Evolutionary conservation across 2,888 invertebrate species (phyloP), one percentile per base, ranked within the genome.

Genomic region (Sphinx pinastri): DNA sequence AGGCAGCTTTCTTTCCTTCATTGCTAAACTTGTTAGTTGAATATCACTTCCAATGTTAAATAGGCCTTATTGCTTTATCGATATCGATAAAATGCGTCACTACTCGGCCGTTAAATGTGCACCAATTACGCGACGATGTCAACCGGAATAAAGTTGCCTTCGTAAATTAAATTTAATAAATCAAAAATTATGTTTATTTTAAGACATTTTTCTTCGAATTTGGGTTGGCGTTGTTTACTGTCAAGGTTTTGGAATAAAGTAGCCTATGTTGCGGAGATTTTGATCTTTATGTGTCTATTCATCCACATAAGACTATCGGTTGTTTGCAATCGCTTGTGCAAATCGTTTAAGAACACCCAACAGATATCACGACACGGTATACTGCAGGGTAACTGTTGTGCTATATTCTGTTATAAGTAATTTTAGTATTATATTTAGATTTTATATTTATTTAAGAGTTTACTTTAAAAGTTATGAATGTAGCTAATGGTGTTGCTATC

Each of bases 1-100:
- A 83, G 87, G 89, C 90, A 87, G 91, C 92, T 93, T 93, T 93
- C 92, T 93, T 93, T 93, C 91, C 92, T 89, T 81, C 87, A 88
- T 89, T 88, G 91, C 90, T 92, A 87, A 89, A 92, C 91, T 91
- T 89, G 92, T 92, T 91, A 89, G 88, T 89, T 86, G 88, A 88
- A 91, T 91, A 91, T 89, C 89, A 88, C 88, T 89, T 88, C 84
- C 86, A 63, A 81, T 85, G 80, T 84, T 87, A 83, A 84, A 86
- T 88, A 90, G 85, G 80, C 85, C 75, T 81, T 81, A 81, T 79
- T 83, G 72, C 75, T 71, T 73, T 83, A 87, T 90, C 88, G 89
- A 83, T 78, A 79, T 84, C 83, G 83, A 83, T 80, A 78, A 74
- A 74, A 71, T 71, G 73, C 72, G 72, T 45, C 67, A 71, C 70